phyloP scores from a whole-genome alignment of 1,140 invertebrate genomes.

The Drosophila orosa region DNA sequence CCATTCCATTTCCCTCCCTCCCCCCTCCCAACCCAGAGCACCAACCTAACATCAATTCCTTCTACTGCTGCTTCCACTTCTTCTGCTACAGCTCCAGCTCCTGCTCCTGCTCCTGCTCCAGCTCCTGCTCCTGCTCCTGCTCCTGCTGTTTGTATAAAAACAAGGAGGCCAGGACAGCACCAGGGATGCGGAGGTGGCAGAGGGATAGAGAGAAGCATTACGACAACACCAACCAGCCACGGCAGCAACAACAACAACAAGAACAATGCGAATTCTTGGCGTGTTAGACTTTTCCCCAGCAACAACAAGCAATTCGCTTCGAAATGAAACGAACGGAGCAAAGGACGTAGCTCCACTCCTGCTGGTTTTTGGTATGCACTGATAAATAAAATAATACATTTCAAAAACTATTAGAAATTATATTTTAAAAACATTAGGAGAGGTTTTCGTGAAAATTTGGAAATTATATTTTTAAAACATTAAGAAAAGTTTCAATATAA shows the following conservation, averaged over 20 bases:
- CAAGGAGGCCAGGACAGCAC: conserved; percentile 47
- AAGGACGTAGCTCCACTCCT: conserved; percentile 47
- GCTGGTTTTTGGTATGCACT: conserved; percentile 36
- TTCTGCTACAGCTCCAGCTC: conserved; percentile 36
- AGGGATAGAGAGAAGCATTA: conserved; percentile 60
- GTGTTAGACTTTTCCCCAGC: conserved; percentile 74
- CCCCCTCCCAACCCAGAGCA: background rate
- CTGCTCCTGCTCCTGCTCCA: conserved; percentile 8
- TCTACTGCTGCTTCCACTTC: conserved; percentile 31
- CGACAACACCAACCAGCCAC: conserved; percentile 52
- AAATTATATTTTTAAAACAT: background rate
- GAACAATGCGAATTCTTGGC: conserved; percentile 74
- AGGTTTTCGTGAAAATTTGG: too few species aligned
- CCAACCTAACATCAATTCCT: conserved; percentile 52
- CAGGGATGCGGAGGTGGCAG: background rate
- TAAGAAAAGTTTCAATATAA: background rate
- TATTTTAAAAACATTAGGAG: background rate
- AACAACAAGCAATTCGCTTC: conserved; percentile 60
- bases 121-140: conserved; percentile 22
- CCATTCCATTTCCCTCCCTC: conserved; percentile 4
- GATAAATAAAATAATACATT: too few species aligned
- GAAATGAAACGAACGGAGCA: conserved; percentile 45
- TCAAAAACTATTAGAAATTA: accelerated
- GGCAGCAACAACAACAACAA: conserved; percentile 52
- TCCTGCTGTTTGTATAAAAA: conserved; percentile 72